Evolutionary conservation across 2,797 vertebrate genomes (phyloP), one percentile per base, ranked within the genome.

Genomic region (Tragelaphus oryx): DNA sequence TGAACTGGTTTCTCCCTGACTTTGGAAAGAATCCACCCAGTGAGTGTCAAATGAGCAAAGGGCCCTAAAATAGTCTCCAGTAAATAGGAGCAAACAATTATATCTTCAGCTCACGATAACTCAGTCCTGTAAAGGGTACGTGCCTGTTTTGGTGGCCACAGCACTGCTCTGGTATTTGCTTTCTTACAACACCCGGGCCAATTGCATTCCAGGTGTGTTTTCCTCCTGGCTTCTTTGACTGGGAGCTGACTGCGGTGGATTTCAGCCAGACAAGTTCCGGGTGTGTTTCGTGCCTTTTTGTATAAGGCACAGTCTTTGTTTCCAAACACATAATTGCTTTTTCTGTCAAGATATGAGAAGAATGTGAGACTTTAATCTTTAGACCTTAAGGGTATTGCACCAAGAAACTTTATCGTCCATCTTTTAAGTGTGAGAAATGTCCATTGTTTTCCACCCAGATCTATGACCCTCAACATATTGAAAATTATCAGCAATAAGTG

Each of bases 301-400:
- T 76, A 94, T 87, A 96, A 93, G 26, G 24, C 16, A 93, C 95
- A 96, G 84, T 78, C 89, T 94, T 93, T 96, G 96, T 97, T 97
- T 98, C 62, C 88, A 81, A 87, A 79, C 4, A 46, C 0, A 68
- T 86, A 92, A 95, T 94, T 96, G 81, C 89, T 46, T 97, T 97
- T 96, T 94, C 46, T 91, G 12, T 60, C 59, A 87, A 75, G 2
- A 1, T 91, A 41, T 30, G 46, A 87, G 71, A 88, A 48, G 18
- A 95, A 18, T 14, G 28, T 41, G 44, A 87, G 50, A 71, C 20
- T 71, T 62, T 2, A 76, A 22, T 46, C 18, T 79, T 54, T 55
- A 80, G 88, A 82, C 44, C 44, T 81, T 17, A 57, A 71, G 30
- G 18, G 33, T 68, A 24, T 24, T 11, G 44, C 5, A 33, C 48